Conservation (phyloP, 2,113 vertebrate genomes). For the Pygoscelis antarcticus region DNA sequence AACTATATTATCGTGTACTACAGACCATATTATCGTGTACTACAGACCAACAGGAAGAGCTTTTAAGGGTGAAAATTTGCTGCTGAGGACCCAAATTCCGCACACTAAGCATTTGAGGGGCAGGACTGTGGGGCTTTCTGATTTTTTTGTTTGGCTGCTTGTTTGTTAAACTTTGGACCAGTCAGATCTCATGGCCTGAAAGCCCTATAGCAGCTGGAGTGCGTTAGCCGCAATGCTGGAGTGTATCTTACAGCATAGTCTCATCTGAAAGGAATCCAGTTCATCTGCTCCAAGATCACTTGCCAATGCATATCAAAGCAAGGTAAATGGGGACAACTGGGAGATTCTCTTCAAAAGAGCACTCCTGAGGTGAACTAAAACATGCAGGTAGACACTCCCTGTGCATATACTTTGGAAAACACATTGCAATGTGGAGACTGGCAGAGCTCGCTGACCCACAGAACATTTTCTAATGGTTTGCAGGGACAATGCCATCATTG, state of each 20-base stretch:
- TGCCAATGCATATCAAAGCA: neutral
- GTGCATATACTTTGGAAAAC: neutral
- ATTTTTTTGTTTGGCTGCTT: neutral
- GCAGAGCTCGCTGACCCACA: neutral
- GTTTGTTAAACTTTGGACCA: neutral
- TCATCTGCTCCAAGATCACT: neutral
- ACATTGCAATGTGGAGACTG: neutral
- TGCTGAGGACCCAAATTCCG: neutral
- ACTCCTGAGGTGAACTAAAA: neutral
- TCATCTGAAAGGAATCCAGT: slow-evolving; percentile 9
- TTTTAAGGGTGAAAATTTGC: neutral
- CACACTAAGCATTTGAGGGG: neutral
- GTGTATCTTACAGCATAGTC: neutral
- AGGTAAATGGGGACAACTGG: neutral
- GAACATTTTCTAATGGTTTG: neutral
- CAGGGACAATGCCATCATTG: neutral
- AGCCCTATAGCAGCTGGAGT: slow-evolving; percentile 21
- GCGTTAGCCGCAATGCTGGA: neutral
- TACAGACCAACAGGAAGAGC: neutral
- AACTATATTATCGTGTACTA: neutral
- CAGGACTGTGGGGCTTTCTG: neutral
- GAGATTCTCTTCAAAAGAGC: neutral
- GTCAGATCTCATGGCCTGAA: neutral
- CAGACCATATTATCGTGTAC: neutral
- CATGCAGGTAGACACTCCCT: neutral